Conservation (phyloP, 2,797 vertebrate genomes). For the Coregonus ussuriensis region DNA sequence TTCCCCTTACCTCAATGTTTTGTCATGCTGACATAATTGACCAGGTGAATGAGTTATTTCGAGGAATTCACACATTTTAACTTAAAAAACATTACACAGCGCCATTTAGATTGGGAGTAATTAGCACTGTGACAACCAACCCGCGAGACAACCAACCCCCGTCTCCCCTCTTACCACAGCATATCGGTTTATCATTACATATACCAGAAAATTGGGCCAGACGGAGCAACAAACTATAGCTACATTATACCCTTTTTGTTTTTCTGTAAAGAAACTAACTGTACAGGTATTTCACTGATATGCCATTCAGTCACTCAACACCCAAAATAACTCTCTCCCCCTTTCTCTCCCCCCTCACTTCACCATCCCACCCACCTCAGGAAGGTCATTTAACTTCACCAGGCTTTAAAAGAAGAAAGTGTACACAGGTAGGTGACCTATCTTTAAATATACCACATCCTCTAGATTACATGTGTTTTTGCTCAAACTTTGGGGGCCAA, state of each 20-base stretch:
- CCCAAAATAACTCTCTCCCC: background rate
- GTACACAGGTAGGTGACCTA: conserved; percentile 35
- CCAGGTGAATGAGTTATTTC: no score
- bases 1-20: no score
- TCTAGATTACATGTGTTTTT: no score
- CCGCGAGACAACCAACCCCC: no score
- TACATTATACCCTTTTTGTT: background rate
- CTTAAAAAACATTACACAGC: no score
- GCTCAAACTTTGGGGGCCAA: no score
- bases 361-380: conserved; percentile 32
- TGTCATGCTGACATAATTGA: no score
- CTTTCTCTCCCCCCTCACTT: background rate
- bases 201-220: background rate
- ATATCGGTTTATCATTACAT: conserved; percentile 58
- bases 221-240: no score
- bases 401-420: background rate
- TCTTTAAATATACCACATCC: background rate
- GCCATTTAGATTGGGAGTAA: no score
- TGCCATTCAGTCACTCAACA: background rate
- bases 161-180: no score
- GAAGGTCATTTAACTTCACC: conserved; percentile 45
- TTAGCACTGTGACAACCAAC: no score
- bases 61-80: no score
- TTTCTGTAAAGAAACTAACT: background rate
- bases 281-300: background rate